Conservation (phyloP, 2,797 vertebrate genomes). For the Malacoctenus gilli region DNA sequence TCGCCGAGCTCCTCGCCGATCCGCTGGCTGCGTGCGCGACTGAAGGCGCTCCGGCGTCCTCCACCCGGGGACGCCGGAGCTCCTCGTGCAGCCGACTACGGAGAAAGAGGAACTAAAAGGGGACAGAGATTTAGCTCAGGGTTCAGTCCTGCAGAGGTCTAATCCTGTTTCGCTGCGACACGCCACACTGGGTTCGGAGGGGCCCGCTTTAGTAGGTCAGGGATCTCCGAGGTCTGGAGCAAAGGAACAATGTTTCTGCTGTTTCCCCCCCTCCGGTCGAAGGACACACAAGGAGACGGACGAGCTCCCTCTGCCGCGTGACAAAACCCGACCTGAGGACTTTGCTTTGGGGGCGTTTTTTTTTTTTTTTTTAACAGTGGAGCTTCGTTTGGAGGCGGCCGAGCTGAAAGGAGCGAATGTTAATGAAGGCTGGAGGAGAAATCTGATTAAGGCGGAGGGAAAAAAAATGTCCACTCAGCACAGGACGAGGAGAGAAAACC, state of each 20-base stretch:
- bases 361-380: too few species aligned
- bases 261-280: slow-evolving; percentile 12
- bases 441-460: slow-evolving; percentile 5
- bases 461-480: slow-evolving; percentile 1
- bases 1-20: slow-evolving; percentile 24
- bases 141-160: slow-evolving; percentile 28
- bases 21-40: slow-evolving; percentile 28
- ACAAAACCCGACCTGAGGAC: too few species aligned
- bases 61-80: slow-evolving; percentile 27
- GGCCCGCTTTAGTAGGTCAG: slow-evolving; percentile 34
- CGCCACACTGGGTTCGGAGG: slow-evolving; percentile 29
- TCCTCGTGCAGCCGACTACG: slow-evolving; percentile 19
- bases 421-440: slow-evolving; percentile 2
- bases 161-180: slow-evolving; percentile 32
- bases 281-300: too few species aligned
- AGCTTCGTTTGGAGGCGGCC: too few species aligned
- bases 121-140: slow-evolving; percentile 32
- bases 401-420: too few species aligned
- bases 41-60: slow-evolving; percentile 44
- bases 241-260: neutral
- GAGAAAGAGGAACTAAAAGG: slow-evolving; percentile 20
- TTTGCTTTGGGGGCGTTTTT: too few species aligned
- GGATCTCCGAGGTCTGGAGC: slow-evolving; percentile 26
- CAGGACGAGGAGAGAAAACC: slow-evolving; percentile 1
- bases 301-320: too few species aligned